A percentile compares a stretch with the other conserved stretches of the same genome.
Evolutionary conservation across 2,888 invertebrate species (phyloP).

Genomic region (Orthosia incerta): DNA sequence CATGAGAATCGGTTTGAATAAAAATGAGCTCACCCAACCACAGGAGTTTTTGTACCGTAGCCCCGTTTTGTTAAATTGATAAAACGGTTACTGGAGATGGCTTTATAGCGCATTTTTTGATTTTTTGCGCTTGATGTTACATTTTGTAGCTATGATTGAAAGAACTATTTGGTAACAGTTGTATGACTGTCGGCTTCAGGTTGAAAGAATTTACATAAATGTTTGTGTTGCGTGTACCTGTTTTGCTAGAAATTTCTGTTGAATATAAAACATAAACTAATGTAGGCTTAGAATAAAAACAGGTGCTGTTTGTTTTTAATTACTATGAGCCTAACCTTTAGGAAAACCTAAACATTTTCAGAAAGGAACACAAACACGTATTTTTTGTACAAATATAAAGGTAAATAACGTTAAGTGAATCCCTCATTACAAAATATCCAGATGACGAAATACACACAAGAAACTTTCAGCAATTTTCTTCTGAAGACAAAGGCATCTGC

Average conservation of each 20-base stretch:
- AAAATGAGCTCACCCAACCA: constrained; percentile 66
- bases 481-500: constrained; percentile 11
- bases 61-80: constrained; percentile 62
- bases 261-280: constrained; percentile 14
- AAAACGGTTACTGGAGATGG: constrained; percentile 54
- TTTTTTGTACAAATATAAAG: neutral
- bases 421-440: constrained; percentile 1
- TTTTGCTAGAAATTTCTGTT: constrained; percentile 14
- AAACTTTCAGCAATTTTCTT: constrained; percentile 26
- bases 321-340: neutral
- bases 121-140: constrained; percentile 30
- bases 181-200: constrained; percentile 18
- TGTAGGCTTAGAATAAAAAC: constrained; percentile 4
- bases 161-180: constrained; percentile 16
- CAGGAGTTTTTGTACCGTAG: constrained; percentile 58
- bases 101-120: constrained; percentile 40
- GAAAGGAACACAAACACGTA: neutral
- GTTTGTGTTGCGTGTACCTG: constrained; percentile 13
- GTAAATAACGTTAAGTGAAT: constrained; percentile 1
- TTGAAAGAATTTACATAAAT: constrained; percentile 22
- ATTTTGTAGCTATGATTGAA: constrained; percentile 36
- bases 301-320: constrained; percentile 17
- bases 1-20: constrained; percentile 77
- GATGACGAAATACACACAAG: neutral
- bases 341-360: neutral